phyloP scores from a whole-genome alignment of 2,797 vertebrate species.

The Thaleichthys pacificus region DNA sequence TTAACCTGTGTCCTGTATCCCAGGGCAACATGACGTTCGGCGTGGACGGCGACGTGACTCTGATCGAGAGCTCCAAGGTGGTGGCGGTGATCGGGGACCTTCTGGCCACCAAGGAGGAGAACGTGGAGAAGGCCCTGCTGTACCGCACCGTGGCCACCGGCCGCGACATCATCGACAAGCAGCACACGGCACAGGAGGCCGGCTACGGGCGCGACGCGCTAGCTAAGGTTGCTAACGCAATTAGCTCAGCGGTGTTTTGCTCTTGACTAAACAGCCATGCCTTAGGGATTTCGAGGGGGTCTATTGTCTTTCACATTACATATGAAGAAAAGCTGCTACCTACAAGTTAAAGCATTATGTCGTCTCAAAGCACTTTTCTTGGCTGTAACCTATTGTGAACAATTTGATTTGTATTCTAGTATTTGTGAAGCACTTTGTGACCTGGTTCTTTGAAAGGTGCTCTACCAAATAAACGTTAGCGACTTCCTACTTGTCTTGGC shows the following conservation, averaged over 20 bases:
- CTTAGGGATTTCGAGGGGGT: background rate
- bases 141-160: constrained; percentile 96
- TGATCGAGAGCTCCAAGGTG: constrained; percentile 86
- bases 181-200: constrained; percentile 92
- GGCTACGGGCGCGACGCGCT: constrained; percentile 93
- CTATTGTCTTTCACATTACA: background rate
- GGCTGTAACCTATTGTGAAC: background rate
- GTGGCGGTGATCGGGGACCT: constrained; percentile 84
- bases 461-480: no score
- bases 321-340: no score
- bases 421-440: background rate
- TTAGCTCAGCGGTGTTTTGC: background rate
- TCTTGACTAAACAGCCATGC: background rate
- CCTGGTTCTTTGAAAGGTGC: no score
- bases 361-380: background rate
- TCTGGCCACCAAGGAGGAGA: constrained; percentile 86
- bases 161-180: constrained; percentile 94
- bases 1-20: background rate
- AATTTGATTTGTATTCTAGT: background rate
- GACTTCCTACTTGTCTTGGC: background rate
- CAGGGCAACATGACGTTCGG: constrained; percentile 93
- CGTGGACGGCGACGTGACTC: constrained; percentile 86
- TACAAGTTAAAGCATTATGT: no score
- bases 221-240: constrained; percentile 83
- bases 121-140: constrained; percentile 91